These are phyloP conservation scores for Narcine bancroftii DNA, from an alignment of 2,113 vertebrate genomes.

Conservation along the genomic window DNA sequence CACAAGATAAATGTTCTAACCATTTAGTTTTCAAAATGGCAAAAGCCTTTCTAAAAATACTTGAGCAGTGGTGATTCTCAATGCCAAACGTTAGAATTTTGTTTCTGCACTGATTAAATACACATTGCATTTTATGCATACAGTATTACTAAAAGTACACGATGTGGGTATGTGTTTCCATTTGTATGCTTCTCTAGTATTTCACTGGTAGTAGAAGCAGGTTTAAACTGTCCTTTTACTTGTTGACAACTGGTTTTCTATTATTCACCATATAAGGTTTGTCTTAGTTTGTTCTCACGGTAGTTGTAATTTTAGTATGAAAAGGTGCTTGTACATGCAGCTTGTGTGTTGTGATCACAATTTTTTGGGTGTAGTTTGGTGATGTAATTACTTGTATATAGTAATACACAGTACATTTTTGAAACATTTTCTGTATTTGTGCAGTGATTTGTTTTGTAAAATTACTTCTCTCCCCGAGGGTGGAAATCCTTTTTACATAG, in stretches of 20 bases:
- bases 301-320: not conserved
- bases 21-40: not conserved
- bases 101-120: not conserved
- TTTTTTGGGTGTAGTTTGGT: conserved; percentile 8
- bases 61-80: not conserved
- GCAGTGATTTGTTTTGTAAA: conserved; percentile 31
- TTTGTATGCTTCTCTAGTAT: not conserved
- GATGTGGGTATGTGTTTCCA: not conserved
- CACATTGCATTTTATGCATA: conserved; percentile 9
- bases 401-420: conserved; percentile 12
- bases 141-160: not conserved
- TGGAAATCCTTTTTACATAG: not conserved
- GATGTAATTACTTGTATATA: conserved; percentile 35
- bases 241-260: not conserved
- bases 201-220: not conserved
- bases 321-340: not conserved
- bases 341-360: not conserved
- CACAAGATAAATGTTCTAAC: not conserved
- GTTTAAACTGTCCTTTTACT: not conserved
- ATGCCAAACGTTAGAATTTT: not conserved
- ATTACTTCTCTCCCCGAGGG: no score
- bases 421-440: conserved; percentile 16
- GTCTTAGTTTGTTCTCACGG: not conserved
- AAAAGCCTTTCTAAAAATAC: not conserved
- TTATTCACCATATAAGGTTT: not conserved